Percentiles rank a stretch among this genome's conserved stretches.
These are phyloP conservation scores for Oceanodroma leucorhoa DNA, from an alignment of 2,797 vertebrate species.

Conservation along the genomic window DNA sequence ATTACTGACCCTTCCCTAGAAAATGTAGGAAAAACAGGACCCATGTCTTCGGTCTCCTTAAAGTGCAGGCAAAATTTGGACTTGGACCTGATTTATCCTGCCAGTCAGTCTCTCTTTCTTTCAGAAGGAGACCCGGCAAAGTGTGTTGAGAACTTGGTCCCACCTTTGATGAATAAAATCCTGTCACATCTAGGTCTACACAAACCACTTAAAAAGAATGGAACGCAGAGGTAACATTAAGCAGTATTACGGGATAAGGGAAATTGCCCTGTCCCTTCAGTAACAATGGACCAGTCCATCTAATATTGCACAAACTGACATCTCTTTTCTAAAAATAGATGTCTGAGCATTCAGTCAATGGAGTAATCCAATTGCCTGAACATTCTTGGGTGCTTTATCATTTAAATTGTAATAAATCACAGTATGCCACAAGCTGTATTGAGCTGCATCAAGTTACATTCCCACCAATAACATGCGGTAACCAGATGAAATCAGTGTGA, in stretches of 20 bases:
- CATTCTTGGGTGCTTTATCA: slow-evolving; percentile 75
- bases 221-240: neutral
- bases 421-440: slow-evolving; percentile 48
- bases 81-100: neutral
- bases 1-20: neutral
- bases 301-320: slow-evolving; percentile 52
- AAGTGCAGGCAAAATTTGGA: neutral
- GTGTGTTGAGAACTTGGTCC: neutral
- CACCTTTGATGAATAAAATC: neutral
- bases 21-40: neutral
- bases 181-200: neutral
- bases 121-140: neutral
- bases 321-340: slow-evolving; percentile 70
- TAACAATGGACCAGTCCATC: slow-evolving; percentile 32
- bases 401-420: slow-evolving; percentile 77
- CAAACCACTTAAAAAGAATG: neutral
- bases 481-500: slow-evolving; percentile 66
- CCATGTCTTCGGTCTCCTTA: rapidly evolving
- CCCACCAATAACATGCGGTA: slow-evolving; percentile 61
- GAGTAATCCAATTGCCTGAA: slow-evolving; percentile 74
- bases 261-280: neutral
- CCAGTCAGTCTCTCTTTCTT: neutral
- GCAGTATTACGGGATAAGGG: neutral
- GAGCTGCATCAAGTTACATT: slow-evolving; percentile 43
- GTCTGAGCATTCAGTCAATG: slow-evolving; percentile 71